Percentiles rank a stretch among this genome's conserved stretches.
Evolutionary conservation across 1,140 invertebrate genomes (phyloP).

Genomic region (Lasaia peninsularis): DNA sequence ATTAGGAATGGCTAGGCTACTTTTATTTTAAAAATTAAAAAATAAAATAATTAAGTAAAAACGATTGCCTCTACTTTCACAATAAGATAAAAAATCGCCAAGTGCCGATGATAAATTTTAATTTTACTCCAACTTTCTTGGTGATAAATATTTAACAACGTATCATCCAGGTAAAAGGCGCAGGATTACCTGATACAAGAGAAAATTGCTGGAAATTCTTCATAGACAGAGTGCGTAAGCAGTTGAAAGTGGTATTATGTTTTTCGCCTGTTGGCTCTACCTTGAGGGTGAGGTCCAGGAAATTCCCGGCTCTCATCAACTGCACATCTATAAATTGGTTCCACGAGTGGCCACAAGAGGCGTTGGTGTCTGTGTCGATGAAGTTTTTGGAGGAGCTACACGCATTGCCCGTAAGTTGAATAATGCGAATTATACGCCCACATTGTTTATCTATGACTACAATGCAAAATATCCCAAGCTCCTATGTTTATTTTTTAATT

Average conservation of each 20-base stretch:
- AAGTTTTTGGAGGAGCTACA: slow-evolving; percentile 91
- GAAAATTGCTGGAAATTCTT: slow-evolving; percentile 99
- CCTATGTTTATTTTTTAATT: too few species aligned
- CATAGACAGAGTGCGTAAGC: slow-evolving; percentile 93
- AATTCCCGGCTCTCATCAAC: slow-evolving; percentile 97
- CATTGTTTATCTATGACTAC: not conserved
- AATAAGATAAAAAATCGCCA: too few species aligned
- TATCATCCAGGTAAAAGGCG: slow-evolving; percentile 83
- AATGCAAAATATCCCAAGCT: too few species aligned
- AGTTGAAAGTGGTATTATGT: slow-evolving; percentile 94
- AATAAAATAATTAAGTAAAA: too few species aligned
- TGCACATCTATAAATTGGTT: slow-evolving; percentile 98
- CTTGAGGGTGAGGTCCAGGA: slow-evolving; percentile 91
- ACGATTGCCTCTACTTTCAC: too few species aligned
- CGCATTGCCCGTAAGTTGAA: slow-evolving; percentile 83
- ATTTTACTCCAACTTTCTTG: too few species aligned
- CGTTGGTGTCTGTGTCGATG: slow-evolving; percentile 93
- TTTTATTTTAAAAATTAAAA: too few species aligned
- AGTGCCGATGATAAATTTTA: not conserved
- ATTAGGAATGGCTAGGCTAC: too few species aligned
- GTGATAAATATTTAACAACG: slow-evolving; percentile 6
- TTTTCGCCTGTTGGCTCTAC: slow-evolving; percentile 97
- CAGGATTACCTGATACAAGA: slow-evolving; percentile 90
- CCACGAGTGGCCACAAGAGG: slow-evolving; percentile 98
- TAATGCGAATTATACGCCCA: not conserved